Conservation (phyloP, 2,797 vertebrate species). For the Psittacula derbiana region DNA sequence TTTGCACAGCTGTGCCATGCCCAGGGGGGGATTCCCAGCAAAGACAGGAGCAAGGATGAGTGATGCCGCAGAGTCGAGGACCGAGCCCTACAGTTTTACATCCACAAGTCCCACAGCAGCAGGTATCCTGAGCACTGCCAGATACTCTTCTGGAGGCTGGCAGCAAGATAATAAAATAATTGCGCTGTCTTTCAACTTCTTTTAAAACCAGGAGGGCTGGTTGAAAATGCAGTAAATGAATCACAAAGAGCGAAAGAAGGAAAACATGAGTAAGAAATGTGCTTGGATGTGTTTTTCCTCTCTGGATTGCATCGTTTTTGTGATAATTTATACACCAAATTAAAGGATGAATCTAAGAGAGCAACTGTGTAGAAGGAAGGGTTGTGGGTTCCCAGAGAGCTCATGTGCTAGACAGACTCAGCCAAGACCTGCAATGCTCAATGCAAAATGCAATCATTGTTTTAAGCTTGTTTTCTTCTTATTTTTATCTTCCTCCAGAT, state of each 20-base stretch:
- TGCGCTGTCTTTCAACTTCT: background rate
- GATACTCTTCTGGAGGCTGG: background rate
- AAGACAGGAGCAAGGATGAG: background rate
- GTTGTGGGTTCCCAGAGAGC: background rate
- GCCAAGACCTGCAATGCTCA: background rate
- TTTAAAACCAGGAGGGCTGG: background rate
- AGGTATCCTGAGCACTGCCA: background rate
- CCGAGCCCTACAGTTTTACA: background rate
- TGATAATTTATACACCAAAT: slow-evolving; percentile 32
- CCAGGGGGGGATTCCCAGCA: fast-evolving
- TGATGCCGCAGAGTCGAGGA: fast-evolving
- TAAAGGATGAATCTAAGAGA: slow-evolving; percentile 5
- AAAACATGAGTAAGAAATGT: slow-evolving; percentile 14
- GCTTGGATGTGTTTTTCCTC: background rate
- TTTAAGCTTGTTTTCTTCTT: slow-evolving; percentile 31
- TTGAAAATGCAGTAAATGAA: slow-evolving; percentile 24
- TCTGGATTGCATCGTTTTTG: background rate
- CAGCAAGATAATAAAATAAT: background rate
- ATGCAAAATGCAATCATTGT: slow-evolving; percentile 5
- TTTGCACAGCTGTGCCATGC: background rate
- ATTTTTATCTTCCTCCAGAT: slow-evolving; percentile 1
- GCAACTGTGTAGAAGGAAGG: background rate
- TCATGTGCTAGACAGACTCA: background rate
- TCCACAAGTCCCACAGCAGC: background rate
- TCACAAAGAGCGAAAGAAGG: slow-evolving; percentile 3